Percentiles rank a stretch among this genome's conserved stretches.
Evolutionary conservation across 2,113 vertebrate species (phyloP).

Genomic region (Rhinogobius similis): DNA sequence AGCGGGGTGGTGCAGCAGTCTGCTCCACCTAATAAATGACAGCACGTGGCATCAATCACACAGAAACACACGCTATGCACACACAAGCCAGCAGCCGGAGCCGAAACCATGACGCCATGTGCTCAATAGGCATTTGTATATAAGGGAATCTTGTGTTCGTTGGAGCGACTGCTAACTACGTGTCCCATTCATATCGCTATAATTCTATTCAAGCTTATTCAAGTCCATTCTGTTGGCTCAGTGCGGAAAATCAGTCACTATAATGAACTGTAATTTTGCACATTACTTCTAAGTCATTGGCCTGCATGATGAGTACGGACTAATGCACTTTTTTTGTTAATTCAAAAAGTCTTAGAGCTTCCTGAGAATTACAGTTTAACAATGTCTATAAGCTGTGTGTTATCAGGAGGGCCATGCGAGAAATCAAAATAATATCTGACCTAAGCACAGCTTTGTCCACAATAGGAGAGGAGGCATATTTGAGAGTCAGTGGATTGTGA

Average conservation of each 20-base stretch:
- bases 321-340: constrained; percentile 62
- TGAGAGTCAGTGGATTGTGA: constrained; percentile 1
- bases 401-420: not conserved
- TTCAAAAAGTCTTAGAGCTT: constrained; percentile 54
- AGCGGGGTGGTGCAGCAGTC: constrained; percentile 58
- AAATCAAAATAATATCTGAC: not conserved
- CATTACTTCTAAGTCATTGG: constrained; percentile 62
- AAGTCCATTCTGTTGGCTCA: constrained; percentile 33
- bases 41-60: constrained; percentile 25
- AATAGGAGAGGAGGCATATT: not conserved
- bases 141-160: constrained; percentile 28
- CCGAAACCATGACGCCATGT: constrained; percentile 18
- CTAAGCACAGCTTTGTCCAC: not conserved
- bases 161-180: constrained; percentile 19
- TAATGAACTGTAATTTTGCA: constrained; percentile 60
- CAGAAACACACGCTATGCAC: not conserved
- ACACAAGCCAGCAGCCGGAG: constrained; percentile 9
- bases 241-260: constrained; percentile 44
- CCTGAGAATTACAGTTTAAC: constrained; percentile 39
- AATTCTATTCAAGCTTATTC: constrained; percentile 36
- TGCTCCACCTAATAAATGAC: constrained; percentile 56
- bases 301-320: constrained; percentile 58
- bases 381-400: constrained; percentile 16
- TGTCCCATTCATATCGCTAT: constrained; percentile 6
- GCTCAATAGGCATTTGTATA: constrained; percentile 24